A percentile compares a stretch with the other conserved stretches of the same genome.
phyloP scores from a whole-genome alignment of 2,113 vertebrate species.

The Cepphus grylle region DNA sequence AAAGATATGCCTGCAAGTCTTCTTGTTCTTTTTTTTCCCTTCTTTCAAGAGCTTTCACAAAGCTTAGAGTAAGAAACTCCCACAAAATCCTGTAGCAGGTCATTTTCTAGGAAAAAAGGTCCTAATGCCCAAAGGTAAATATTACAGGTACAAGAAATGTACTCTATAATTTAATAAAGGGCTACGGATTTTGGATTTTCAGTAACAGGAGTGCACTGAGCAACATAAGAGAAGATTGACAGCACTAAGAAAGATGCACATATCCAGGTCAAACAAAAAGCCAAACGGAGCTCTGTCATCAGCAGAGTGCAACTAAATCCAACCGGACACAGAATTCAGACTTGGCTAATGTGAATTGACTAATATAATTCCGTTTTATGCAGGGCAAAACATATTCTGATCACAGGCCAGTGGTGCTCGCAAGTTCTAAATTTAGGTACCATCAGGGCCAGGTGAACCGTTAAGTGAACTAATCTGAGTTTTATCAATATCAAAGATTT shows the following conservation, averaged over 20 bases:
- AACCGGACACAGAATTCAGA: conserved; percentile 56
- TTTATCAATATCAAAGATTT: conserved; percentile 24
- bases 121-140: conserved; percentile 10
- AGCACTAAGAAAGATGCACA: neutral
- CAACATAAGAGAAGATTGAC: neutral
- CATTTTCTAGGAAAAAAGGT: neutral
- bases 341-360: conserved; percentile 64
- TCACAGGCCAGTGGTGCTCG: conserved; percentile 42
- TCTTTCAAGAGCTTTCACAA: neutral
- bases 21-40: neutral
- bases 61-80: neutral
- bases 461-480: conserved; percentile 38
- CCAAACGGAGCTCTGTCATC: conserved; percentile 8
- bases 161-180: neutral
- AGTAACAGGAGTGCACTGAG: neutral
- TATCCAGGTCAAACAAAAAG: conserved; percentile 42
- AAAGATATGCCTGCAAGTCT: neutral
- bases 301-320: conserved; percentile 63
- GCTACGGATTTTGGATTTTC: neutral
- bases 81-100: neutral
- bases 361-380: conserved; percentile 60
- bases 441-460: conserved; percentile 7
- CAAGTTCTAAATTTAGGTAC: conserved; percentile 45
- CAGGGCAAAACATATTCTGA: conserved; percentile 66
- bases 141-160: neutral